phyloP scores from a whole-genome alignment of 2,113 vertebrate genomes.

The Alouatta palliata region DNA sequence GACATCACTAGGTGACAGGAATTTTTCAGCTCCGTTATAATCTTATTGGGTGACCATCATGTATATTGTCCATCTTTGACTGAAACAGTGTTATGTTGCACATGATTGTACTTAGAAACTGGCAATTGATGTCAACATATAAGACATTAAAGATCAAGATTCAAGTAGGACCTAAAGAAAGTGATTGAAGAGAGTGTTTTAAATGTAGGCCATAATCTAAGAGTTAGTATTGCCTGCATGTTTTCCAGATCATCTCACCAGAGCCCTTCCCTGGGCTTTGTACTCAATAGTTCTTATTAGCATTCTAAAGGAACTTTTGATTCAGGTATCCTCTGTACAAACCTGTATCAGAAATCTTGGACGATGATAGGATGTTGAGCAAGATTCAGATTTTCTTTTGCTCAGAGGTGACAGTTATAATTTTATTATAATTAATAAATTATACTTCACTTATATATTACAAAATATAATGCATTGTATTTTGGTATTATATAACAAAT shows the following conservation, averaged over 20 bases:
- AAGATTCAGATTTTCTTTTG: neutral
- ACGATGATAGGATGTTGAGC: neutral
- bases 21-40: neutral
- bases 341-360: neutral
- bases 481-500: neutral
- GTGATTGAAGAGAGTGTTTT: neutral
- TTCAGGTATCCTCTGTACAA: neutral
- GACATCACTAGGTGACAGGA: neutral
- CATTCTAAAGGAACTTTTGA: neutral
- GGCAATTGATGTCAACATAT: neutral
- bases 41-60: neutral
- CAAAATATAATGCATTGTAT: no score
- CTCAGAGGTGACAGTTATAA: neutral
- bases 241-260: neutral
- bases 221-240: no score
- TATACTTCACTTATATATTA: no score
- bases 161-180: neutral
- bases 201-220: neutral
- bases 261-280: neutral
- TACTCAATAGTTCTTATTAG: neutral
- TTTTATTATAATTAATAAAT: neutral
- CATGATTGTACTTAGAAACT: neutral
- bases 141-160: neutral
- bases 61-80: neutral
- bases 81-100: neutral